Base-by-base conservation (phyloP, 2,797 vertebrate species). In the Rhinichthys osculus region DNA sequence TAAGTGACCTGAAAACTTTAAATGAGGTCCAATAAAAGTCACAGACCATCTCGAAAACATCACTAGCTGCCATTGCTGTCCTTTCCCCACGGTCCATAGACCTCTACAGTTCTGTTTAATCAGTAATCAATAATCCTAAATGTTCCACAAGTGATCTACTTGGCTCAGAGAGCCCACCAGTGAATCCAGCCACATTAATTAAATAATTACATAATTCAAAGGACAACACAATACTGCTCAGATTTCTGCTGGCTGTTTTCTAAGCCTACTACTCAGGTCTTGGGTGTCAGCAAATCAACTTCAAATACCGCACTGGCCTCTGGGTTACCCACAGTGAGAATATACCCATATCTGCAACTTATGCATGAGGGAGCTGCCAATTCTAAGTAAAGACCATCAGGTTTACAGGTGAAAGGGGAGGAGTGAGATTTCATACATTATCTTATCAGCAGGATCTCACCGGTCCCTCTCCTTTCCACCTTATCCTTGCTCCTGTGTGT, bases 61-160 rank as follows among this genome's bases (percentile, higher is more conserved):
- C 87, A 90, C 88, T 1, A 72, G 79, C 80, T 47, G 82, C 83
- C 66, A 47, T 78, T 70, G 86, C 72, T 90, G 90, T 92, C 88
- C 83, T 90, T 91, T 92, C 84, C 82, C 84, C 87, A 76, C 47
- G 70, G 86, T 80, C 80, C 84, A 87, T 86, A 80, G 81, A 89
- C 77, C 80, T 90, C 86, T 79, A 86, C 86, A 76, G 86, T 71
- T 84, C 86, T 91, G 86, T 83, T 89, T 92, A 88, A 92, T 92
- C 90, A 90, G 90, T 90, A 89, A 93, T 94, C 93, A 92, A 94
- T 94, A 92, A 89, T 85, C 90, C 92, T 90, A 93, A 94, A 93
- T 93, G 90, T 84, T 86, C 88, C 78, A 30, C 87, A 88, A 83
- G 90, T 86, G 91, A 88, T 89, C 57, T 71, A 23, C 80, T 92